phyloP scores from a whole-genome alignment of 1,140 invertebrate genomes.

The Andrena cerasifolii region DNA sequence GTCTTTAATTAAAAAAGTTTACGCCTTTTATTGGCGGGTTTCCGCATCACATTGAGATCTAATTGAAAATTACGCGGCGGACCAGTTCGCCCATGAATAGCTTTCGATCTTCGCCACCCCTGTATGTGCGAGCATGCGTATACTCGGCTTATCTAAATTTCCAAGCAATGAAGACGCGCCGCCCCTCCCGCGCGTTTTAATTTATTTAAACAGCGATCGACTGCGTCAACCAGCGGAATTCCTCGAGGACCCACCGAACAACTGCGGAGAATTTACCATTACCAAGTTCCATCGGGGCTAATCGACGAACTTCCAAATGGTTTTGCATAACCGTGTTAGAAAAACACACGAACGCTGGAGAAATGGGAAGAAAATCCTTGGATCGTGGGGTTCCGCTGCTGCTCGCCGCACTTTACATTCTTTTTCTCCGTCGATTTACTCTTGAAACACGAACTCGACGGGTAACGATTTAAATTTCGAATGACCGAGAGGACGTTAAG shows the following conservation, averaged over 20 bases:
- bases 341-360: not conserved
- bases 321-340: slow-evolving; percentile 13
- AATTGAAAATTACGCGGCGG: slow-evolving; percentile 67
- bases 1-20: slow-evolving; percentile 70
- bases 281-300: not conserved
- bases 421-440: not conserved
- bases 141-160: not conserved
- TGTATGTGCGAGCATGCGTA: not conserved
- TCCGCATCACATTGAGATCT: slow-evolving; percentile 57
- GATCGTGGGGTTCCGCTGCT: not conserved
- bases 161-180: not conserved
- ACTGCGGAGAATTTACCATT: not conserved
- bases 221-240: not conserved
- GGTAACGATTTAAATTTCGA: slow-evolving; percentile 13
- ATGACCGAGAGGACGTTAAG: no score
- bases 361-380: not conserved
- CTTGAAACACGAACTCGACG: not conserved
- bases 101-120: slow-evolving; percentile 19
- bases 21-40: slow-evolving; percentile 60
- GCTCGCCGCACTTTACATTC: not conserved
- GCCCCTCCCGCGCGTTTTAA: not conserved
- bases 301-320: not conserved
- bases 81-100: slow-evolving; percentile 38
- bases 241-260: not conserved
- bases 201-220: not conserved